Conservation (phyloP, 2,113 vertebrate genomes). For the Cephalophus harveyi region DNA sequence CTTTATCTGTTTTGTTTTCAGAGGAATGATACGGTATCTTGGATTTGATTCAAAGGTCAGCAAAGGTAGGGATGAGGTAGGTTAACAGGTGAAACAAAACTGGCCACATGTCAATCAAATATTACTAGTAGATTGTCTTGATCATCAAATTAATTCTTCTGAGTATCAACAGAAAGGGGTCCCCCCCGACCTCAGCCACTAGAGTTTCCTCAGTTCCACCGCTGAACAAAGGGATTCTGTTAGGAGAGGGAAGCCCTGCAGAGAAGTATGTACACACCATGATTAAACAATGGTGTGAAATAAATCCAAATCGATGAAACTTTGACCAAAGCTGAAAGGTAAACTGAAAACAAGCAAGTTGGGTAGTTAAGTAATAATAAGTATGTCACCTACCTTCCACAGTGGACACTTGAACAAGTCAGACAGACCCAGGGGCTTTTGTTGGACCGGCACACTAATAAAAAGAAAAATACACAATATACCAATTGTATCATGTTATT, state of each 20-base stretch:
- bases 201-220: neutral
- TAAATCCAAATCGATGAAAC: neutral
- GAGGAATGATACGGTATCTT: neutral
- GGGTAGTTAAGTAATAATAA: slow-evolving; percentile 21
- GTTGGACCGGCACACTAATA: slow-evolving; percentile 95
- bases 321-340: neutral
- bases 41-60: neutral
- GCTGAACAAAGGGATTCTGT: neutral
- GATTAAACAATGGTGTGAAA: slow-evolving; percentile 19
- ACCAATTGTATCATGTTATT: slow-evolving; percentile 49
- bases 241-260: neutral
- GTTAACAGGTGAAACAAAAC: neutral
- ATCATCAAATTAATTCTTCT: slow-evolving; percentile 23
- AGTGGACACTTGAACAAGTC: slow-evolving; percentile 95
- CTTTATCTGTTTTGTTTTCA: neutral
- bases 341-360: slow-evolving; percentile 13
- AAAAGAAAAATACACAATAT: slow-evolving; percentile 63
- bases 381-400: slow-evolving; percentile 89
- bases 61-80: neutral
- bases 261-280: neutral
- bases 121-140: neutral
- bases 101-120: neutral
- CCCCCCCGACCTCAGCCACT: neutral
- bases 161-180: neutral
- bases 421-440: slow-evolving; percentile 99